These are phyloP conservation scores for Sebastes schlegelii DNA, from an alignment of 2,113 vertebrate genomes.

Conservation along the genomic window DNA sequence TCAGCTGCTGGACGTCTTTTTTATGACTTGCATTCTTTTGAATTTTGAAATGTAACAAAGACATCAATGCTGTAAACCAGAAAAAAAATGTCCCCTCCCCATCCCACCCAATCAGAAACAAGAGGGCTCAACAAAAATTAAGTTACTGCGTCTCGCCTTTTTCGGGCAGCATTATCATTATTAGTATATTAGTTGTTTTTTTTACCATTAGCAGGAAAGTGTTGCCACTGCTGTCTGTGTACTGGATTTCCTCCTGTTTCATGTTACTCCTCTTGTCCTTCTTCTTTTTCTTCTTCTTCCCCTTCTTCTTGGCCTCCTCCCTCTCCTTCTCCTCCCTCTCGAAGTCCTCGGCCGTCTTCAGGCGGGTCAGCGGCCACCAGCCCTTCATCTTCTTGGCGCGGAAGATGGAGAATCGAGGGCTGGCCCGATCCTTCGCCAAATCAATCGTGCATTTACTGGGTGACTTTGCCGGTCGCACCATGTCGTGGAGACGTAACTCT, in stretches of 20 bases:
- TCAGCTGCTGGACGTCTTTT: too few species aligned
- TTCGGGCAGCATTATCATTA: neutral
- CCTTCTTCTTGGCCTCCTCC: conserved; percentile 80
- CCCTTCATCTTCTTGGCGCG: conserved; percentile 90
- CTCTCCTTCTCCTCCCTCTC: conserved; percentile 86
- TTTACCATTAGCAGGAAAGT: conserved; percentile 88
- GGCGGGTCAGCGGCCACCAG: conserved; percentile 94
- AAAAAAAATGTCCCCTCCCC: too few species aligned
- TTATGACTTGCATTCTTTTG: too few species aligned
- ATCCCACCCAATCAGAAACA: too few species aligned
- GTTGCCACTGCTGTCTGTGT: conserved; percentile 86
- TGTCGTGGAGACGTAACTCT: conserved; percentile 90
- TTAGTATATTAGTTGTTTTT: rapidly evolving
- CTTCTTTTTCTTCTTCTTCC: conserved; percentile 68
- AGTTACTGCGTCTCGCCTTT: neutral
- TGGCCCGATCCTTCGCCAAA: conserved; percentile 88
- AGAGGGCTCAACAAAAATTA: too few species aligned
- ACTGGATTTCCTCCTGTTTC: conserved; percentile 87
- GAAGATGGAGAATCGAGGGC: conserved; percentile 91
- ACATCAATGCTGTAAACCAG: too few species aligned
- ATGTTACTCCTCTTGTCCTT: conserved; percentile 83
- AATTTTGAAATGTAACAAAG: too few species aligned
- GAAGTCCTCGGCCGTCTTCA: conserved; percentile 86
- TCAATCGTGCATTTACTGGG: conserved; percentile 86
- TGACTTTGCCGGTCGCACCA: conserved; percentile 89